phyloP scores from a whole-genome alignment of 2,797 vertebrate genomes.

The Oreonectes daqikongensis region DNA sequence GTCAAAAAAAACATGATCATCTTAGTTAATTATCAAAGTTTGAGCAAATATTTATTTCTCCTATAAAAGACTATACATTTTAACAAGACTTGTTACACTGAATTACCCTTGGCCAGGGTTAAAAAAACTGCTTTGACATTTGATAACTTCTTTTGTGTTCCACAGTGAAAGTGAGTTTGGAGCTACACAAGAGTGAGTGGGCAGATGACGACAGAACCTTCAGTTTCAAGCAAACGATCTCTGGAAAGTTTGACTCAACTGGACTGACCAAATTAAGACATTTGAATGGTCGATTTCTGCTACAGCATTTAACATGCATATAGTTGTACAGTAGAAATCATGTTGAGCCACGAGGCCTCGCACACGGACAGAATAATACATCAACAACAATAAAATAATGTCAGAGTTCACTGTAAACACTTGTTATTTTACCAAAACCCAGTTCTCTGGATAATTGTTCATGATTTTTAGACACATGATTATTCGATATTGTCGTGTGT shows the following conservation, averaged over 20 bases:
- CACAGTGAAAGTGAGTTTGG: not conserved
- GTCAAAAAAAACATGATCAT: too few species aligned
- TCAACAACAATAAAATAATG: conserved; percentile 25
- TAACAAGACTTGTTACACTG: too few species aligned
- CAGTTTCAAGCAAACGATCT: not conserved
- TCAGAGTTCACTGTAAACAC: too few species aligned
- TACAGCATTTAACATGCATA: not conserved
- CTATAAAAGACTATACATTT: too few species aligned
- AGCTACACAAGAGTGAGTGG: not conserved
- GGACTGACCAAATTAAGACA: not conserved
- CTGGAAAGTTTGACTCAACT: not conserved
- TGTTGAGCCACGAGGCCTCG: not conserved
- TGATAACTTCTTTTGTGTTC: not conserved
- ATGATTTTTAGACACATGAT: too few species aligned
- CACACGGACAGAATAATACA: not conserved
- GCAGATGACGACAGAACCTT: not conserved
- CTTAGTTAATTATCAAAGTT: too few species aligned
- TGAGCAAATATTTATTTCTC: too few species aligned
- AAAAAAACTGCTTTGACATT: not conserved
- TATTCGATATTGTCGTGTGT: too few species aligned
- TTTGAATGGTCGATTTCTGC: not conserved
- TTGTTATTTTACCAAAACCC: too few species aligned
- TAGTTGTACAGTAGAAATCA: too few species aligned
- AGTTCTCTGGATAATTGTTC: too few species aligned
- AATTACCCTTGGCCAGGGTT: not conserved